Evolutionary conservation across 2,797 vertebrate species (phyloP).

Genomic region (Lepilemur ruficaudatus): DNA sequence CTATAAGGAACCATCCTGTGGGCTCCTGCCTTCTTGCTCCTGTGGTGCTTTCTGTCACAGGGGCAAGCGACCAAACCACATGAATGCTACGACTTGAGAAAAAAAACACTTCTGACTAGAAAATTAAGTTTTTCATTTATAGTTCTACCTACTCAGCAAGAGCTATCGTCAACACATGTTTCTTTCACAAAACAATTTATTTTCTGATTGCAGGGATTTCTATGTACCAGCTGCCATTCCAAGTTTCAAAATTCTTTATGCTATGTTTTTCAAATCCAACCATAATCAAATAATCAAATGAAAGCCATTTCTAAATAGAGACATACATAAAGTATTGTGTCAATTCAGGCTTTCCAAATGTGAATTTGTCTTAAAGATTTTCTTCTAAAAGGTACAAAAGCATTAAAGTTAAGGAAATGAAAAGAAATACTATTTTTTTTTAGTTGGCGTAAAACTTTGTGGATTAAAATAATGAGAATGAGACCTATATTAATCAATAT

Average conservation of each 20-base stretch:
- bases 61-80: not conserved
- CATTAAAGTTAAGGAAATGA: constrained; percentile 14
- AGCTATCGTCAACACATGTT: not conserved
- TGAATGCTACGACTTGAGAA: not conserved
- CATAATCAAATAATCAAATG: constrained; percentile 44
- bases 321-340: not conserved
- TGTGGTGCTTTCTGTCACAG: not conserved
- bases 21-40: not conserved
- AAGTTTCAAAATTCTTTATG: constrained; percentile 11
- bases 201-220: constrained; percentile 45
- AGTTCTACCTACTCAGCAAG: constrained; percentile 21
- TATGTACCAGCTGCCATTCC: not conserved
- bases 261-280: not conserved
- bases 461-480: not conserved
- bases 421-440: not conserved
- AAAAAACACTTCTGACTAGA: constrained; percentile 30
- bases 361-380: not conserved
- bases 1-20: not conserved
- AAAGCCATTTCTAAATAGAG: constrained; percentile 32
- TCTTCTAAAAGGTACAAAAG: constrained; percentile 17
- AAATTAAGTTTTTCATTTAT: not conserved
- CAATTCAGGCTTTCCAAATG: constrained; percentile 6
- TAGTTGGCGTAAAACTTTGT: not conserved
- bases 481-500: not conserved
- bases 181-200: constrained; percentile 36